Evolutionary conservation across 2,888 invertebrate genomes (phyloP), one percentile per base, ranked within the genome.

Genomic region (Callimorpha dominula): DNA sequence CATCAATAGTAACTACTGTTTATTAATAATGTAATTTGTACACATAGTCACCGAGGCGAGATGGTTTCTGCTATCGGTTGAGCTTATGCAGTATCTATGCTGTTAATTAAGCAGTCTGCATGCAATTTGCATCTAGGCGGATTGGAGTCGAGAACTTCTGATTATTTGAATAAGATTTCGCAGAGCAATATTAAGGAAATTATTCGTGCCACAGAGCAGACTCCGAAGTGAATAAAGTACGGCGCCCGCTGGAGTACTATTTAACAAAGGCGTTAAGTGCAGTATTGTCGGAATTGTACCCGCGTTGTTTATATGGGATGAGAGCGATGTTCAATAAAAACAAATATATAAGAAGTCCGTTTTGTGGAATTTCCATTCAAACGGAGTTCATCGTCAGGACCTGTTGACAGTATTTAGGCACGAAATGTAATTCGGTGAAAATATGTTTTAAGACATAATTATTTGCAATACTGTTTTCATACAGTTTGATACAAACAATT

Each of bases 141-240:
- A 90, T 92, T 89, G 88, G 88, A 90, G 90, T 90, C 90, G 85
- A 89, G 89, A 92, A 93, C 90, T 92, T 91, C 88, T 89, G 91
- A 91, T 92, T 92, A 93, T 92, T 92, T 92, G 91, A 92, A 93
- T 93, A 90, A 92, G 91, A 92, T 92, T 91, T 91, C 87, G 80
- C 88, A 82, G 88, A 87, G 90, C 89, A 89, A 88, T 91, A 91
- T 89, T 90, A 91, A 89, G 89, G 89, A 89, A 91, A 92, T 92
- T 91, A 91, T 90, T 90, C 91, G 87, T 84, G 85, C 86, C 82
- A 78, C 84, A 82, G 83, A 86, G 87, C 86, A 79, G 81, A 81
- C 78, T 76, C 81, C 74, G 77, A 79, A 71, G 74, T 73, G 77
- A 77, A 81, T 85, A 85, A 81, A 82, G 81, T 79, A 79, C 71